Base-by-base conservation (phyloP, 2,888 invertebrate genomes). In the Melanostoma scalare region DNA sequence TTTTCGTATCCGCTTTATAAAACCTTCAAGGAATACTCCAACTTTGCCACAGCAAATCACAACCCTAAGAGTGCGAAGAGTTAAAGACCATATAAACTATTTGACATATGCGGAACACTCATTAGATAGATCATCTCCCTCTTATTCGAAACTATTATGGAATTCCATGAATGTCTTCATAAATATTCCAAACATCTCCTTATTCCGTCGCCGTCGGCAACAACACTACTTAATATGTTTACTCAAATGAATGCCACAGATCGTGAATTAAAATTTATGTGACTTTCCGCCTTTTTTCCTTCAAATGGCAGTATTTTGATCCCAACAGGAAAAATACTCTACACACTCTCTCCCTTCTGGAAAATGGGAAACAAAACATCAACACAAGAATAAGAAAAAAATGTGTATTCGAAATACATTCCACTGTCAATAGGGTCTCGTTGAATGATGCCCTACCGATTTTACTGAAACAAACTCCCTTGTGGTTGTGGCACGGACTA, bases 141-240 rank as follows among this genome's bases (percentile, higher is more conserved):
- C 35, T 30, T 52, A 74, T 52, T 58, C 38, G 6, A 68, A 61
- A 30, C n/a, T 3, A 61, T 42, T 61, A 50, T 46, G 68, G 86
- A 46, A 86, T 87, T 82, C 52, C 38, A 75, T 73, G 82, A 78
- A 87, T 87, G 20, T 84, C 67, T 79, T 65, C 82, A 87, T 87
- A 86, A 87, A 87, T 87, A 86, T 86, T 84, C 65, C 36, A 60
- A 53, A 55, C 46, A 60, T 61, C 71, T 50, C 35, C 42, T 35
- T 20, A 20, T 56, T 44, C 50, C 53, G 72, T 42, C 52, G 58
- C 50, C 53, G 72, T 42, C 52, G 58, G 68, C 38, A 42, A 60
- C 31, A 67, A 33, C 33, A 69, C 52, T 71, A 33, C 9, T n/a
- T 44, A 36, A 8, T 38, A 61, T 63, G 30, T 77, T 50, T 63